Base-by-base conservation (phyloP, 2,888 invertebrate genomes). In the Mythimna lalbum region DNA sequence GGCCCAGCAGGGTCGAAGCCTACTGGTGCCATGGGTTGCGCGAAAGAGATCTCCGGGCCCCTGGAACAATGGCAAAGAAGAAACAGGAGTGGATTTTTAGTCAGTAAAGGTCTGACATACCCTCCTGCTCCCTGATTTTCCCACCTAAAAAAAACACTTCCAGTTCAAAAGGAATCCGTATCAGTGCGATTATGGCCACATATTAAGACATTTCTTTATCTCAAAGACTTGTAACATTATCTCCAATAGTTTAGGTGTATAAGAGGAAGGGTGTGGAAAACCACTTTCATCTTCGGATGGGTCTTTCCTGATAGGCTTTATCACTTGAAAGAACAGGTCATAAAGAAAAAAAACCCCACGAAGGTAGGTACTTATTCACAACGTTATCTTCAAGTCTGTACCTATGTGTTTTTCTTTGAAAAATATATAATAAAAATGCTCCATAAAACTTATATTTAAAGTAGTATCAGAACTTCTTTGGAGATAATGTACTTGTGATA, bases 401-500 rank as follows among this genome's bases (percentile, higher is more conserved):
- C 7, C 5, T 56, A 36, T 23, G 65, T 39, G 31, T 75, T 23
- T n/a, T 33, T 36, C 17, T 69, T 23, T 36, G 14, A 33, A 43
- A 33, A 39, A 66, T 56, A 73, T 12, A 33, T 43, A 7, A 49
- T 27, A 23, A 33, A 50, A 56, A 27, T 36, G 33, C 17, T 69
- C 7, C 60, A 47, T 50, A 63, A 70, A 61, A n/a, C n/a, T 10
- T 3, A 43, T 47, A 52, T n/a, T 50, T 55, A 31, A 17, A 39
- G 36, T 39, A 77, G 33, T 47, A n/a, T 52, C 12, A 59, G 27
- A 43, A 43, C 17, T 62, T 19, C 23, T 50, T 50, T 27, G n/a
- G 7, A 70, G 72, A 78, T 72, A 64, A 75, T 23, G 31, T 21
- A 1, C 19, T 31, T n/a, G 23, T 71, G 78, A 78, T 78, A 78